phyloP scores from a whole-genome alignment of 2,888 invertebrate species.

The Melangyna quadrimaculata region DNA sequence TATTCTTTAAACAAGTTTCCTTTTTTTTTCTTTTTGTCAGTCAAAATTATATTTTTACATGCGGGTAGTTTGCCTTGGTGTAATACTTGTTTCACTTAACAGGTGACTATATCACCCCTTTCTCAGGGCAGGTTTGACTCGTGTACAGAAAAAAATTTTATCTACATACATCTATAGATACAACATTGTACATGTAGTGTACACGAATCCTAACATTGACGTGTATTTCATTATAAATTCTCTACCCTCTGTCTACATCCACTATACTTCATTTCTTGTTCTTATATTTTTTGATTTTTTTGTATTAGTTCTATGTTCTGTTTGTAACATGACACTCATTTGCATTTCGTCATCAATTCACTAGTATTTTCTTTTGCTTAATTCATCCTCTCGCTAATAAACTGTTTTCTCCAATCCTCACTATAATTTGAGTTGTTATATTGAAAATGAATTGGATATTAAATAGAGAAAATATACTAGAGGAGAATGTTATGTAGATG shows the following conservation, averaged over 20 bases:
- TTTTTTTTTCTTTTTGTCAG: background rate
- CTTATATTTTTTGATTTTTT: background rate
- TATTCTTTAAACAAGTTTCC: slow-evolving; percentile 5
- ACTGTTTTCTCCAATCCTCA: background rate
- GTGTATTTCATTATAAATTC: slow-evolving; percentile 54
- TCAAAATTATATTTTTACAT: background rate
- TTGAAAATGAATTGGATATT: slow-evolving; percentile 60
- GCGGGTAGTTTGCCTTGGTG: background rate
- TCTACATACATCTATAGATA: background rate
- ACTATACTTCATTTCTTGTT: slow-evolving; percentile 20
- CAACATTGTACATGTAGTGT: background rate
- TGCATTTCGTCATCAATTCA: slow-evolving; percentile 67
- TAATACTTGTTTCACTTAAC: slow-evolving; percentile 52
- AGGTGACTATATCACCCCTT: slow-evolving; percentile 67
- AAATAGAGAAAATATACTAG: slow-evolving; percentile 21
- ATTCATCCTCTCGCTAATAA: background rate
- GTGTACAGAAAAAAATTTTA: background rate
- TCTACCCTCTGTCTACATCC: slow-evolving; percentile 5
- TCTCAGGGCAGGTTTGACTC: background rate
- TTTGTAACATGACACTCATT: slow-evolving; percentile 70
- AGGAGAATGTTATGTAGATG: background rate
- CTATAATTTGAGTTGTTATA: slow-evolving; percentile 20
- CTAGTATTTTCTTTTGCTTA: slow-evolving; percentile 30
- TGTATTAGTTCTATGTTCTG: background rate
- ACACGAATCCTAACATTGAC: background rate